Percentiles rank a stretch among this genome's conserved stretches.
These are phyloP conservation scores for Cheilosia pagana DNA, from an alignment of 2,888 invertebrate species.

Conservation along the genomic window DNA sequence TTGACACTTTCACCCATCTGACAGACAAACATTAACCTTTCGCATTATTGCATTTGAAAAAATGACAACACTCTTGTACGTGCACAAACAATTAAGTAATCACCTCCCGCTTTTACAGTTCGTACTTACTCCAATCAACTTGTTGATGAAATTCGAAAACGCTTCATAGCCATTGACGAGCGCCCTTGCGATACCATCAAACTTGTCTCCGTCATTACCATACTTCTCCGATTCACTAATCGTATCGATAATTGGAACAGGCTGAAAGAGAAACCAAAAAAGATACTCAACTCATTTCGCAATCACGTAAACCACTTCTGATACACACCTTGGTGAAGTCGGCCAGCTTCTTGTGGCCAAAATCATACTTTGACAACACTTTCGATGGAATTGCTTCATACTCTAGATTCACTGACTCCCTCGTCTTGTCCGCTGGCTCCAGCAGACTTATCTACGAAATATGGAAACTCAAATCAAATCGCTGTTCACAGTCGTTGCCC, in stretches of 20 bases:
- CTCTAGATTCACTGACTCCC: slow-evolving; percentile 82
- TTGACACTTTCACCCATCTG: no score
- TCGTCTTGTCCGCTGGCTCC: slow-evolving; percentile 78
- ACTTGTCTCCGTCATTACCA: slow-evolving; percentile 89
- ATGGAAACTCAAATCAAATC: slow-evolving; percentile 14
- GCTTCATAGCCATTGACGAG: slow-evolving; percentile 88
- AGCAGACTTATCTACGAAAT: slow-evolving; percentile 66
- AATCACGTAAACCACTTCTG: not conserved
- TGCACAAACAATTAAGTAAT: slow-evolving; percentile 23
- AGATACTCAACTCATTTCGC: slow-evolving; percentile 20
- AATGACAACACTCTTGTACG: not conserved
- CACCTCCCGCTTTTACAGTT: not conserved
- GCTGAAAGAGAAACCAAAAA: slow-evolving; percentile 81
- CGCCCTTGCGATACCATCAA: slow-evolving; percentile 86
- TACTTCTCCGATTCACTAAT: slow-evolving; percentile 91
- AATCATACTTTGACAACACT: slow-evolving; percentile 80
- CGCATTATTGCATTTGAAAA: not conserved
- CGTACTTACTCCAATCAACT: slow-evolving; percentile 86
- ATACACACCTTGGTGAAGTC: slow-evolving; percentile 80
- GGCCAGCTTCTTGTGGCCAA: slow-evolving; percentile 79
- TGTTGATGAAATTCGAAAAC: slow-evolving; percentile 87
- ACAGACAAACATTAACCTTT: no score
- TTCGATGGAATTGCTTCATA: slow-evolving; percentile 81
- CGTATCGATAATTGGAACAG: slow-evolving; percentile 90
- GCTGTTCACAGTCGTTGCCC: not conserved